phyloP scores from a whole-genome alignment of 1,140 invertebrate genomes.

The Papilio aristodemus region DNA sequence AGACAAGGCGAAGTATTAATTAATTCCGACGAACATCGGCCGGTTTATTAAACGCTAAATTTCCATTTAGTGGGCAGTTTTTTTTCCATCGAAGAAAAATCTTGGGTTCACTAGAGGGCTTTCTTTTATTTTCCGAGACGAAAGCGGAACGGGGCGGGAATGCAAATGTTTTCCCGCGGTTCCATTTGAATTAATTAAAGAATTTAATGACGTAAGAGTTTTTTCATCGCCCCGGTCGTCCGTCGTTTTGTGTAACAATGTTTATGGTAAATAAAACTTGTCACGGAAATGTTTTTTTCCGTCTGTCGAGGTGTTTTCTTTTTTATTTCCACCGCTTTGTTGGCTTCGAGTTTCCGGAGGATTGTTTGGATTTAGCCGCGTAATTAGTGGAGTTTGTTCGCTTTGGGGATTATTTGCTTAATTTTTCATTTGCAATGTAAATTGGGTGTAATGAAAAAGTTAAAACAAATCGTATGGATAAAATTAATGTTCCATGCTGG shows the following conservation, averaged over 20 bases:
- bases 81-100: slow-evolving; percentile 47
- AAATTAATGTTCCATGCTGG: background rate
- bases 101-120: slow-evolving; percentile 52
- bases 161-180: slow-evolving; percentile 75
- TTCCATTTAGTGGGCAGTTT: slow-evolving; percentile 64
- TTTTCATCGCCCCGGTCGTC: slow-evolving; percentile 56
- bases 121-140: slow-evolving; percentile 61
- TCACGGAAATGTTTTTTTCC: slow-evolving; percentile 75
- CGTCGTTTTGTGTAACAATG: slow-evolving; percentile 69
- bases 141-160: slow-evolving; percentile 53
- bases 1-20: slow-evolving; percentile 75
- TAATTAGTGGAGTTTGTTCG: slow-evolving; percentile 77
- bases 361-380: slow-evolving; percentile 75
- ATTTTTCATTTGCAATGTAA: slow-evolving; percentile 59
- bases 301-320: slow-evolving; percentile 66
- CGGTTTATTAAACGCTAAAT: slow-evolving; percentile 73
- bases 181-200: slow-evolving; percentile 80
- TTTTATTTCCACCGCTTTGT: slow-evolving; percentile 68
- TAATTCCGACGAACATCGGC: slow-evolving; percentile 63
- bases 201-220: slow-evolving; percentile 73
- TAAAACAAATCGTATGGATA: background rate
- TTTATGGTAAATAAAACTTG: slow-evolving; percentile 79
- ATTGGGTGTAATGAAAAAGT: slow-evolving; percentile 57
- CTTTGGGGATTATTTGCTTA: slow-evolving; percentile 65
- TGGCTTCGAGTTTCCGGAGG: slow-evolving; percentile 53